phyloP scores from a whole-genome alignment of 2,888 invertebrate genomes.

The Chirona hameri region DNA sequence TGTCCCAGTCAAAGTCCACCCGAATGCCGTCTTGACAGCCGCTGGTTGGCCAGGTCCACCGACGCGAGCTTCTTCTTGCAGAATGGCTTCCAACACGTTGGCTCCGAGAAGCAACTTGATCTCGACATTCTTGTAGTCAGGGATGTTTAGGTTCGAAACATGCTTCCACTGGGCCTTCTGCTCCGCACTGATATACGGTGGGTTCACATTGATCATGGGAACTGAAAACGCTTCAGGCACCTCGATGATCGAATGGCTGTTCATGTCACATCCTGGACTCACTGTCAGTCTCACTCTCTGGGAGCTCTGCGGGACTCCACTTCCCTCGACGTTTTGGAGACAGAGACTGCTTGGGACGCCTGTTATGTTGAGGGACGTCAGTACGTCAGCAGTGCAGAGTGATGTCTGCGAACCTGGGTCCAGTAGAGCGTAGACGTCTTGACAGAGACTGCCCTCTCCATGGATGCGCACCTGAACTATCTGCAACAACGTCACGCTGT shows the following conservation, averaged over 20 bases:
- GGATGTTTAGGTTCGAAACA: background rate
- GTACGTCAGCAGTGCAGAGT: background rate
- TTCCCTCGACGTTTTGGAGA: background rate
- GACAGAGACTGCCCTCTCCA: background rate
- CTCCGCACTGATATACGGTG: background rate
- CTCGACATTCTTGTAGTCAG: background rate
- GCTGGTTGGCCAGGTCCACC: background rate
- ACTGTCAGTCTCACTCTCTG: background rate
- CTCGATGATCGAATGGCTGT: background rate
- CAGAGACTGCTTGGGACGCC: background rate
- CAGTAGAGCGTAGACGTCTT: background rate
- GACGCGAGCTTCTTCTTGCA: background rate
- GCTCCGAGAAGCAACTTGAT: background rate
- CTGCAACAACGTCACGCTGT: background rate
- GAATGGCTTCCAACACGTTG: background rate
- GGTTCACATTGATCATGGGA: background rate
- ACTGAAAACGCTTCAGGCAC: background rate
- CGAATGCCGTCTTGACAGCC: background rate
- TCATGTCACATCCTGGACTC: background rate
- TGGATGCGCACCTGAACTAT: background rate
- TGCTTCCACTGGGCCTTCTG: background rate
- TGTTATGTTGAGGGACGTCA: background rate
- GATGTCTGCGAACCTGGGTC: background rate
- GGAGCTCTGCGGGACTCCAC: background rate
- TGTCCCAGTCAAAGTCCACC: background rate